Percentiles rank a stretch among this genome's conserved stretches.
These are phyloP conservation scores for Emydocephalus ijimae DNA, from an alignment of 2,113 vertebrate species.

Conservation along the genomic window DNA sequence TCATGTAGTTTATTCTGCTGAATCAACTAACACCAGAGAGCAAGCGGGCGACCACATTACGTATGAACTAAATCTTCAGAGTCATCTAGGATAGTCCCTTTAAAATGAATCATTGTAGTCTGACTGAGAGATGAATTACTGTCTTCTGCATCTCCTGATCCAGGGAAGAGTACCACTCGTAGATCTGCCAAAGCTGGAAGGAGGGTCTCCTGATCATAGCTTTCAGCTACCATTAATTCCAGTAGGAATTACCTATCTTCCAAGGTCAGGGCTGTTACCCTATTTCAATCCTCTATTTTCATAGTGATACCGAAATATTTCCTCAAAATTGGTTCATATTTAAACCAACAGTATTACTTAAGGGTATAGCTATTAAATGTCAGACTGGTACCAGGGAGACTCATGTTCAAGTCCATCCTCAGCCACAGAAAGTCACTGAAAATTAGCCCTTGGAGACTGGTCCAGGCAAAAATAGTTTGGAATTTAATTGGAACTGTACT, in stretches of 20 bases:
- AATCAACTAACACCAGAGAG: background rate
- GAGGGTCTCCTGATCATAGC: background rate
- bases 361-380: background rate
- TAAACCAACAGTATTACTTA: background rate
- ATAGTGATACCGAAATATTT: background rate
- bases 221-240: background rate
- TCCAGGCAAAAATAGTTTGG: background rate
- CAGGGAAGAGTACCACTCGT: background rate
- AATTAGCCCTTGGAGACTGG: background rate
- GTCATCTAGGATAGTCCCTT: background rate
- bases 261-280: background rate
- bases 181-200: background rate
- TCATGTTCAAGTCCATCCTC: background rate
- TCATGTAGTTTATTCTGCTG: background rate
- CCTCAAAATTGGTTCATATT: background rate
- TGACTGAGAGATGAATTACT: background rate
- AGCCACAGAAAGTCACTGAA: background rate
- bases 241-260: background rate
- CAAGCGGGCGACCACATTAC: background rate
- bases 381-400: background rate
- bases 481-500: background rate
- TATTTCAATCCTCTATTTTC: background rate
- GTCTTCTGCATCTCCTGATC: background rate
- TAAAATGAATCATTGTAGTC: background rate
- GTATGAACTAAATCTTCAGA: background rate